A percentile compares a stretch with the other conserved stretches of the same genome.
Conservation (phyloP, 92 coral and sea anemone species). For the Zoanthus sansibaricus region DNA sequence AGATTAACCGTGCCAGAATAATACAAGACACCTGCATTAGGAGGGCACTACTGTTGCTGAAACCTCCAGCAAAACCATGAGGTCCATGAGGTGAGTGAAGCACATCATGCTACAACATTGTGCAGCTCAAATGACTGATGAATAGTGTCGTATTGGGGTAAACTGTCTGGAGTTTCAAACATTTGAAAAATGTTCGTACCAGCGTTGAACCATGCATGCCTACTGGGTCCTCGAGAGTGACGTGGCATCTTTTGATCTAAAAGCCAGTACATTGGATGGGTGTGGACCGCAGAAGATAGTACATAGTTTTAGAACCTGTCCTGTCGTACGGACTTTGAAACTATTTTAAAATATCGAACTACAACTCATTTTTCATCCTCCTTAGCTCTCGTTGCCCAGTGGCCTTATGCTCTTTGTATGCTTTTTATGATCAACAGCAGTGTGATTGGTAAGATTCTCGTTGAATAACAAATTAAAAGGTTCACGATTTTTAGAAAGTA, state of each 20-base stretch:
- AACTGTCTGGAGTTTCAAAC: no score
- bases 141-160: no score
- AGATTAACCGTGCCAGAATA: no score
- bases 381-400: conserved; percentile 26
- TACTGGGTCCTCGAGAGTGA: not conserved
- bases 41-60: no score
- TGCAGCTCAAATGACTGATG: no score
- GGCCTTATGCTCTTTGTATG: conserved; percentile 10
- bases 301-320: conserved; percentile 19
- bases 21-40: no score
- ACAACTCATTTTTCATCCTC: conserved; percentile 27
- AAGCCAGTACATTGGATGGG: not conserved
- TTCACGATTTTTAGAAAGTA: not conserved
- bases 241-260: conserved; percentile 19
- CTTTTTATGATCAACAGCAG: not conserved
- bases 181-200: conserved; percentile 39
- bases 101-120: no score
- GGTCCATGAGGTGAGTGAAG: no score
- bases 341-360: not conserved
- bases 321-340: conserved; percentile 2
- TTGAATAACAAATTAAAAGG: not conserved
- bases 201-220: conserved; percentile 27
- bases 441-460: not conserved
- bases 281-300: not conserved
- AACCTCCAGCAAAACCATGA: no score